Base-by-base conservation (phyloP, 2,113 vertebrate genomes). In the Oxygymnocypris stewartii region DNA sequence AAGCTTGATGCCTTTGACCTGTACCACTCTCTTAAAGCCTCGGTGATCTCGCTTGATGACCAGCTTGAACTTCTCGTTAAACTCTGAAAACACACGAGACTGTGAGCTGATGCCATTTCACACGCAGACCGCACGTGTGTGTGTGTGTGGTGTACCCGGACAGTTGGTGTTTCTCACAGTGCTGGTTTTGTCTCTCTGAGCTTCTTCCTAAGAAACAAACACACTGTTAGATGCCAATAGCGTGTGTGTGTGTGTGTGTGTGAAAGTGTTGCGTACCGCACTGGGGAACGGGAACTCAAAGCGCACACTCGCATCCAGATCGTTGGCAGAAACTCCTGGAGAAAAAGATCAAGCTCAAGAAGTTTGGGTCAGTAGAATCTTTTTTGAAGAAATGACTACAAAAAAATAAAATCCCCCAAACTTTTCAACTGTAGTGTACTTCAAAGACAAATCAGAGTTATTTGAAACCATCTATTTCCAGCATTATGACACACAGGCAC, bases 231-330 rank as follows among this genome's bases (percentile, higher is more conserved):
- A 59, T 59, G 20, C 2, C 23, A 9, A 59, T 59, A 59, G 20
- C 0, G 1, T 44, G 42, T 28, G 77, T 78, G 79, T 35, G 57
- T n/a, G 67, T 75, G n/a, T 57, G 63, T 84, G 75, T 85, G 76
- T 65, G 61, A 12, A 4, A n/a, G 69, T 61, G 35, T 49, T 54
- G 92, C 94, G 87, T 92, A 98, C 97, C 91, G 88, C 87, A 20
- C 93, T 97, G 88, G 97, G 97, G 73, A 97, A 97, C 9, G 96
- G 96, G 92, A 99, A 98, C 88, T 99, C 97, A 49, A 97, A 99
- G 61, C 96, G 96, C 84, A 98, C 96, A 0, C 96, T 97, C 65
- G 96, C 92, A 88, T 97, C 96, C 92, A 98, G 93, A 84, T 99
- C 97, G 5, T 88, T 89, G 0, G 96, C 74, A 1, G 96, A 95